Evolutionary conservation across 2,113 vertebrate genomes (phyloP).

Genomic region (Camarhynchus parvulus): DNA sequence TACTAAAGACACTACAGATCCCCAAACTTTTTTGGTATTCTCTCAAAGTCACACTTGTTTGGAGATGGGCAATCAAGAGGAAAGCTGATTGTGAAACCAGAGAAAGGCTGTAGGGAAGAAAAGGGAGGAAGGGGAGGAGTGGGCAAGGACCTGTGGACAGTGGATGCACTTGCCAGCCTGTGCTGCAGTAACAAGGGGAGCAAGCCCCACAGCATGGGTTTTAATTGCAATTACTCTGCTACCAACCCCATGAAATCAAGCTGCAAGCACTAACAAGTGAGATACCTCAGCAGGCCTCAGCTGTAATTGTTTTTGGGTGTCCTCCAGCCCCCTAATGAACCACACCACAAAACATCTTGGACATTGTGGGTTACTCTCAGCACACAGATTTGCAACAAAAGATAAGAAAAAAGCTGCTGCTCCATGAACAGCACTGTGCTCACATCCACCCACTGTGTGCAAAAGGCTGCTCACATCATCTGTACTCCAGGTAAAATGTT

Average conservation of each 20-base stretch:
- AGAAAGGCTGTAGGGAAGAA: not conserved
- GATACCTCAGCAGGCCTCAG: not conserved
- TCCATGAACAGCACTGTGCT: not conserved
- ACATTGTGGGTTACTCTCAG: not conserved
- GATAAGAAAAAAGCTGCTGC: not conserved
- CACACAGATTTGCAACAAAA: not conserved
- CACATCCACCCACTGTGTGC: accelerated
- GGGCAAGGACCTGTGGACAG: accelerated
- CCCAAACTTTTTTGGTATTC: not conserved
- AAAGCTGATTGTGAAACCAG: not conserved
- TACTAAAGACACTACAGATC: not conserved
- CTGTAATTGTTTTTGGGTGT: not conserved
- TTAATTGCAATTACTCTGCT: not conserved
- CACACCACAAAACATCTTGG: not conserved
- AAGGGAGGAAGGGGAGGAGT: not conserved
- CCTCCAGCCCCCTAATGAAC: not conserved
- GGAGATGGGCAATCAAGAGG: not conserved
- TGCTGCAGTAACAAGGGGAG: accelerated
- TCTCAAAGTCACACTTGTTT: not conserved
- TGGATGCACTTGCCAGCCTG: not conserved
- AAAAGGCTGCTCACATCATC: not conserved
- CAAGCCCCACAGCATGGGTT: not conserved
- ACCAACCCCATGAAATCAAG: not conserved
- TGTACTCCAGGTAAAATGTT: not conserved
- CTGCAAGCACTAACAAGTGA: not conserved